These are phyloP conservation scores for Luscinia megarhynchos DNA, from an alignment of 2,797 vertebrate genomes.

Conservation along the genomic window DNA sequence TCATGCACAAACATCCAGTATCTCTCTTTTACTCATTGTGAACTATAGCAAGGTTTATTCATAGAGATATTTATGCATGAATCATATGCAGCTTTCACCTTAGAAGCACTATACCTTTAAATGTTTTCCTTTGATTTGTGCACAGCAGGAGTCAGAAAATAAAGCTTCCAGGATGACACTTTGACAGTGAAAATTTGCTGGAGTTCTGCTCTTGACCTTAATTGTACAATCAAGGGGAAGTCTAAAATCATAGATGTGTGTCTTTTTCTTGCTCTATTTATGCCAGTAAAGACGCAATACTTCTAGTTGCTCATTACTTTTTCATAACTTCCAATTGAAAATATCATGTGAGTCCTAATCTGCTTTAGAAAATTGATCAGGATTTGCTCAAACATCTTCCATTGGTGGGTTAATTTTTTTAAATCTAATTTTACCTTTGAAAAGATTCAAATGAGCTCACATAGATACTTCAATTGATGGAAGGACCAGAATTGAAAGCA, in stretches of 20 bases:
- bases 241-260: neutral
- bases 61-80: neutral
- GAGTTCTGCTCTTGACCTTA: neutral
- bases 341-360: neutral
- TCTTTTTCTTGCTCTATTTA: neutral
- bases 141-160: neutral
- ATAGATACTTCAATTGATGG: neutral
- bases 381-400: neutral
- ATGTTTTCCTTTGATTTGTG: neutral
- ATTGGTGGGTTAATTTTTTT: neutral
- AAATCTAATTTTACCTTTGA: neutral
- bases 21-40: neutral
- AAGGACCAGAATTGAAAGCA: neutral
- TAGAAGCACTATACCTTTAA: neutral
- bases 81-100: neutral
- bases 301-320: neutral
- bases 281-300: neutral
- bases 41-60: neutral
- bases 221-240: neutral
- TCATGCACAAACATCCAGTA: neutral
- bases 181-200: neutral
- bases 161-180: neutral
- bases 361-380: neutral
- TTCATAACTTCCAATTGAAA: neutral
- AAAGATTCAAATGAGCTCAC: neutral